Conservation (phyloP, 2,888 invertebrate species). For the Palloptera scutellata region DNA sequence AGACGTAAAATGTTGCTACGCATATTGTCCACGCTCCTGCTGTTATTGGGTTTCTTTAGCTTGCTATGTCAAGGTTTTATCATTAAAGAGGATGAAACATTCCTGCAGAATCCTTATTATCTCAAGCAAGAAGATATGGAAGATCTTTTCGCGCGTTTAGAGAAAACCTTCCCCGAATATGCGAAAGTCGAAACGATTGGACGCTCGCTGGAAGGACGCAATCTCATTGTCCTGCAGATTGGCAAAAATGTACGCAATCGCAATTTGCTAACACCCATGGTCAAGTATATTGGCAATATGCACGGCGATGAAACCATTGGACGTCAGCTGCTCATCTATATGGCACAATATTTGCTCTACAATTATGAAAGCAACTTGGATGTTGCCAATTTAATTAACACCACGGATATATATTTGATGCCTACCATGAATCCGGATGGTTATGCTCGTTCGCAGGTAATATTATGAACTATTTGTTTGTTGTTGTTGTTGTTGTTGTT, state of each 20-base stretch:
- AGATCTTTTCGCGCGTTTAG: conserved; percentile 70
- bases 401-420: conserved; percentile 93
- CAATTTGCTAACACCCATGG: conserved; percentile 79
- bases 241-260: conserved; percentile 72
- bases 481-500: not conserved
- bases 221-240: conserved; percentile 77
- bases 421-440: conserved; percentile 98
- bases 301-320: conserved; percentile 95
- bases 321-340: conserved; percentile 80
- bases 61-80: conserved; percentile 42
- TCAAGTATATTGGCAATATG: conserved; percentile 96
- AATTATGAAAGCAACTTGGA: conserved; percentile 76
- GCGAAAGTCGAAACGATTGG: conserved; percentile 81
- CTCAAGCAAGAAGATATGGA: conserved; percentile 76
- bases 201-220: conserved; percentile 80
- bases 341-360: conserved; percentile 83
- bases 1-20: not conserved
- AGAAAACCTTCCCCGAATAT: conserved; percentile 72
- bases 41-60: conserved; percentile 1
- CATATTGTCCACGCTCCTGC: conserved; percentile 4
- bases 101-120: conserved; percentile 71
- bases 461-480: not conserved
- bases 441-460: conserved; percentile 82
- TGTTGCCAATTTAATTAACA: conserved; percentile 80
- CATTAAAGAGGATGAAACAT: conserved; percentile 66